Evolutionary conservation across 2,113 vertebrate genomes (phyloP), one percentile per base, ranked within the genome.

Genomic region (Trinectes maculatus): DNA sequence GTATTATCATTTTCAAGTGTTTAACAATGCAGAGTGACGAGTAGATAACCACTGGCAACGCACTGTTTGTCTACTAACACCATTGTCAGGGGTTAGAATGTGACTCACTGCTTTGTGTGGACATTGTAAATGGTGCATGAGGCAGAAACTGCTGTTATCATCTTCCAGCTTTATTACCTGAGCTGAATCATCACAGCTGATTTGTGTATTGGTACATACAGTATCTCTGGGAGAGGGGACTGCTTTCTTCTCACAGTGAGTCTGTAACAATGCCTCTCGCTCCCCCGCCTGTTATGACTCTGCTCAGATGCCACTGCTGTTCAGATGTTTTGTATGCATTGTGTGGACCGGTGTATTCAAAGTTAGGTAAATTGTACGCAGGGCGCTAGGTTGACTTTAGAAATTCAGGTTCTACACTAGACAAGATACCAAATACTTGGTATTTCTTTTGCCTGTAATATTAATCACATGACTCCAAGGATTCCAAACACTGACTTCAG

Each of bases 211-310:
- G 67, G 16, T 31, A 59, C 39, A 15, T 49, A 39, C 12, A 36
- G 25, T 31, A 26, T 62, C 24, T 25, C 51, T n/a, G 19, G 19
- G 34, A 34, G 36, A 56, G 31, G 37, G 28, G 54, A 52, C 19
- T 55, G 40, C 58, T 58, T 77, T 59, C 52, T 77, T 59, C 52
- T 78, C 59, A 81, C 63, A 67, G 71, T 79, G 63, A 66, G 58
- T 51, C 43, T 57, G 52, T 6, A 22, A 53, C 51, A 44, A 48
- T 24, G n/a, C 29, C 1, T 59, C 19, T 51, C n/a, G 3, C 21
- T 31, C 2, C n/a, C n/a, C n/a, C n/a, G n/a, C n/a, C 51, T 26
- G 21, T 34, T 11, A 15, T 13, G 15, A n/a, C 15, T 21, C 29
- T n/a, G 4, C 25, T n/a, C 15, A 39, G 6, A 39, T 18, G n/a